Evolutionary conservation across 2,113 vertebrate species (phyloP).

Genomic region (Urocitellus parryii): DNA sequence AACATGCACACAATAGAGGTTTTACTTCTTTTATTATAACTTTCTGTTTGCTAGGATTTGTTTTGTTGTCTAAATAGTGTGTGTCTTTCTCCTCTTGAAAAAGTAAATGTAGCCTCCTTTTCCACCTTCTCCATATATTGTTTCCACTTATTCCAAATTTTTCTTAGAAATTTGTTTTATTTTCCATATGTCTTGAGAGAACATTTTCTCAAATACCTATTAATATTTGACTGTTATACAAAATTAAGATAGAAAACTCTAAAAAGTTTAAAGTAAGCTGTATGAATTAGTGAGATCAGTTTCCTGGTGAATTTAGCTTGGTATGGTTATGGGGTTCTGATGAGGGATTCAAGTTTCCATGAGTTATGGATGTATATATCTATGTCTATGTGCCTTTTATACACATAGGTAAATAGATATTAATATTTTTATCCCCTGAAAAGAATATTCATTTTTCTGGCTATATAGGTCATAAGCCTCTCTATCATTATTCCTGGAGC

Average conservation of each 20-base stretch:
- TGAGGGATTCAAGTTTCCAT: neutral
- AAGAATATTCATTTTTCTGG: neutral
- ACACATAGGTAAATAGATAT: neutral
- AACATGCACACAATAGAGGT: too few species aligned
- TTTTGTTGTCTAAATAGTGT: constrained; percentile 20
- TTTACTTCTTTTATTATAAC: neutral
- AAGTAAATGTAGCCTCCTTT: constrained; percentile 4
- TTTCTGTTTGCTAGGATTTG: neutral
- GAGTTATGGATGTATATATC: neutral
- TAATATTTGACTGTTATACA: neutral
- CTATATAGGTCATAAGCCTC: neutral
- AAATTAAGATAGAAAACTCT: neutral
- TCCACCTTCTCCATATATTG: neutral
- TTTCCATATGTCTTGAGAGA: neutral
- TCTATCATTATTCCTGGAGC: neutral
- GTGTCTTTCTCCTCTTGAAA: neutral
- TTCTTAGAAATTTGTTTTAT: neutral
- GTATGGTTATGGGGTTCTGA: neutral
- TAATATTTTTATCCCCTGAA: neutral
- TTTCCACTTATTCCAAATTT: neutral
- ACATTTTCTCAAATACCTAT: neutral
- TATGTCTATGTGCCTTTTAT: neutral
- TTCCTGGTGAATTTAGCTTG: neutral
- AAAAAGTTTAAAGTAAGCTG: neutral
- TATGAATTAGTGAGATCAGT: neutral